A percentile compares a stretch with the other conserved stretches of the same genome.
These are phyloP conservation scores for Oreochromis tanganicae DNA, from an alignment of 2,113 vertebrate species.

Conservation along the genomic window DNA sequence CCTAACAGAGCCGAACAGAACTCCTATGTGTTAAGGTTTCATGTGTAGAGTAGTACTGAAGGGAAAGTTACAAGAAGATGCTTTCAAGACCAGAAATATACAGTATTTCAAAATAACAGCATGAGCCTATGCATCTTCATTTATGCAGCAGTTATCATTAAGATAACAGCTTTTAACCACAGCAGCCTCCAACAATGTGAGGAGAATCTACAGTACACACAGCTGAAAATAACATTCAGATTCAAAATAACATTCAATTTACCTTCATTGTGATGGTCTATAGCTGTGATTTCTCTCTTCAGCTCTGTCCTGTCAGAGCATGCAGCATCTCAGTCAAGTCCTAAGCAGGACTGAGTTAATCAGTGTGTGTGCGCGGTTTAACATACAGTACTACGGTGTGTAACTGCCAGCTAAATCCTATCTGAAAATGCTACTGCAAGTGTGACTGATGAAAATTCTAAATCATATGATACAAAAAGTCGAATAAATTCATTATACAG, in stretches of 20 bases:
- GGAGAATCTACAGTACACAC: neutral
- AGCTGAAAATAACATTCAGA: neutral
- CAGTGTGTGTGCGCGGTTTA: neutral
- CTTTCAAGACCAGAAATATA: neutral
- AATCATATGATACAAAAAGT: neutral
- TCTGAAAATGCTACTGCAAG: neutral
- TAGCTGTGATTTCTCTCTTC: neutral
- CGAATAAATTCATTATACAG: neutral
- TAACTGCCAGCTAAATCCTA: neutral
- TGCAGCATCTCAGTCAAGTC: constrained; percentile 1
- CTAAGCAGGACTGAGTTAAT: constrained; percentile 21
- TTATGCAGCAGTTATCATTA: neutral
- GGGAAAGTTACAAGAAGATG: neutral
- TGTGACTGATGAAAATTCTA: neutral
- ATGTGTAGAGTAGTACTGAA: neutral
- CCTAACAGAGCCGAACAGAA: neutral
- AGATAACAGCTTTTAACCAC: neutral
- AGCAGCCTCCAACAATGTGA: too few species aligned
- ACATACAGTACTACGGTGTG: neutral
- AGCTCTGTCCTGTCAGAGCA: neutral
- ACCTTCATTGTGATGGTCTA: constrained; percentile 28
- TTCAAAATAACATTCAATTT: neutral
- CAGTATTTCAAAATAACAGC: neutral
- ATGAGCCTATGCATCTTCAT: neutral
- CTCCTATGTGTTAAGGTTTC: neutral